These are phyloP conservation scores for Gyrodactylus bullatarudis DNA, from an alignment of 1,140 invertebrate genomes.

Conservation along the genomic window DNA sequence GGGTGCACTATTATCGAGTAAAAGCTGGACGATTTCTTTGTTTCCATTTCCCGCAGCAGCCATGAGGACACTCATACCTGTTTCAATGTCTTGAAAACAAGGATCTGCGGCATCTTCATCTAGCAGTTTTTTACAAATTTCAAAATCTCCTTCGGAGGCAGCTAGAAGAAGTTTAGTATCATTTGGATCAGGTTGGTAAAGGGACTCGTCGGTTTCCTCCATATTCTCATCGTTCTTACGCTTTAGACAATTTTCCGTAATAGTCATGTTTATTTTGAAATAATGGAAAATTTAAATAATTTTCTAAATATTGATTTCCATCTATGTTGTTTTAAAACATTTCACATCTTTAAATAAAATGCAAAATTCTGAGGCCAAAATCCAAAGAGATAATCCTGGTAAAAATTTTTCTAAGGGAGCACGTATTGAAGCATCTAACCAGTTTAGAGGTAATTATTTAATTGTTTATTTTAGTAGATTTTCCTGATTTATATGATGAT, in stretches of 20 bases:
- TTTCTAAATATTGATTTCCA: no score
- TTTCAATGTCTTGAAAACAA: background rate
- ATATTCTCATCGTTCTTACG: background rate
- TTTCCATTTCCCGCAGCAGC: conserved; percentile 2
- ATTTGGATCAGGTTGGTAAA: background rate
- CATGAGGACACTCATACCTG: conserved; percentile 1
- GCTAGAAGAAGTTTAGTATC: background rate
- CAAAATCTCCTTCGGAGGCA: background rate
- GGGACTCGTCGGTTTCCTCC: background rate
- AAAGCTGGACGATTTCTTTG: background rate
- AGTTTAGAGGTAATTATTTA: no score
- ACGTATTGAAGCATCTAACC: no score
- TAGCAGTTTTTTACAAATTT: background rate
- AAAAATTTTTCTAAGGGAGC: no score
- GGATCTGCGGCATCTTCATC: background rate
- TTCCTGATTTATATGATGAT: no score
- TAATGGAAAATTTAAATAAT: background rate
- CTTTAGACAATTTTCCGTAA: background rate
- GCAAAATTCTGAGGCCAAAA: no score
- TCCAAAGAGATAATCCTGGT: no score
- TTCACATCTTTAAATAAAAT: no score
- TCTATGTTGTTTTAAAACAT: no score
- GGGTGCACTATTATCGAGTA: conserved; percentile 2
- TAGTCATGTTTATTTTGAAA: background rate
- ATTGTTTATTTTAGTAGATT: no score